Evolutionary conservation across 2,888 invertebrate species (phyloP).

Genomic region (Drosophila niveifrons): DNA sequence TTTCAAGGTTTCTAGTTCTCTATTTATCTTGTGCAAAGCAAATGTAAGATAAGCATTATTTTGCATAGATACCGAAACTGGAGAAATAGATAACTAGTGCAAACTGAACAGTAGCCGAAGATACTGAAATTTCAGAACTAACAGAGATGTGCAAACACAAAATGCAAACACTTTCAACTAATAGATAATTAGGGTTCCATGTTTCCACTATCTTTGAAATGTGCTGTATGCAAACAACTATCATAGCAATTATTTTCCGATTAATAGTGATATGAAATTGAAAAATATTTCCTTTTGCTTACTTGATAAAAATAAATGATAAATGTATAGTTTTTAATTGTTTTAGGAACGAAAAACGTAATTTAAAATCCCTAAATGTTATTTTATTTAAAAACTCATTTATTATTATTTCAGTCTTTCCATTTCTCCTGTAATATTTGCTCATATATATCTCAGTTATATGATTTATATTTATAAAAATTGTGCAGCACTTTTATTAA

Average conservation of each 20-base stretch:
- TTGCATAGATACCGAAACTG: slow-evolving; percentile 42
- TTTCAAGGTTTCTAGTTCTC: slow-evolving; percentile 11
- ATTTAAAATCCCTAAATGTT: too few species aligned
- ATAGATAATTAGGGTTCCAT: not conserved
- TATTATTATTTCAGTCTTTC: too few species aligned
- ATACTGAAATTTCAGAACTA: not conserved
- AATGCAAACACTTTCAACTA: not conserved
- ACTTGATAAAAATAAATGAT: too few species aligned
- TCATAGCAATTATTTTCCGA: not conserved
- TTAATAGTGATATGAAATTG: not conserved
- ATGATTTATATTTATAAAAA: too few species aligned
- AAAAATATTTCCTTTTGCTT: not conserved
- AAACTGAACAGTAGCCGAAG: slow-evolving; percentile 6
- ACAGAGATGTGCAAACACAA: not conserved
- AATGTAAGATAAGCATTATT: slow-evolving; percentile 42
- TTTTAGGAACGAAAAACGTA: too few species aligned
- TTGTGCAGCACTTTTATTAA: too few species aligned
- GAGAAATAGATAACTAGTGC: not conserved
- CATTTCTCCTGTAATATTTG: too few species aligned
- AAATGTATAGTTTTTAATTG: too few species aligned
- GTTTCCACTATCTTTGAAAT: not conserved
- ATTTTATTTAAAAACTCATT: too few species aligned
- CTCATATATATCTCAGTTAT: too few species aligned
- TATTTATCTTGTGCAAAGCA: slow-evolving; percentile 13
- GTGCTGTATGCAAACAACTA: not conserved